phyloP scores from a whole-genome alignment of 1,140 invertebrate genomes.

The Caenorhabditis remanei region DNA sequence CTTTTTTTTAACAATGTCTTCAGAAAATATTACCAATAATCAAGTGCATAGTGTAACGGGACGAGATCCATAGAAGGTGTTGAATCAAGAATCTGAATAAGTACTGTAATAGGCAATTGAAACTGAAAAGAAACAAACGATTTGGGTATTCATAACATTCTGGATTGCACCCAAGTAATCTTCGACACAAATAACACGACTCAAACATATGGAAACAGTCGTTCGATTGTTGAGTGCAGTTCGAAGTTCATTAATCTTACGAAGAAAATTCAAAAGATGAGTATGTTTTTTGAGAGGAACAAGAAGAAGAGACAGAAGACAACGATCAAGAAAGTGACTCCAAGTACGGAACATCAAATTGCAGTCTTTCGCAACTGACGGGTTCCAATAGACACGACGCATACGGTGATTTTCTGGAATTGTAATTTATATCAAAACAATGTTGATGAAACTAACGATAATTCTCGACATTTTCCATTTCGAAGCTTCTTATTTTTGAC shows the following conservation, averaged over 20 bases:
- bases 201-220: conserved; percentile 24
- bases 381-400: conserved; percentile 37
- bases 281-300: conserved; percentile 9
- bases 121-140: background rate
- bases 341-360: conserved; percentile 31
- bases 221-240: background rate
- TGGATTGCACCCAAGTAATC: conserved; percentile 20
- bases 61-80: background rate
- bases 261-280: background rate
- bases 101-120: background rate
- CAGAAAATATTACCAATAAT: background rate
- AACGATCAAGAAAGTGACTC: conserved; percentile 33
- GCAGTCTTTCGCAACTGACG: conserved; percentile 3
- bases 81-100: background rate
- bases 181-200: conserved; percentile 47
- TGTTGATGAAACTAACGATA: background rate
- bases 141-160: conserved; percentile 24
- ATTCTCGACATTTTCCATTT: conserved; percentile 15
- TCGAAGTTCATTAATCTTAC: conserved; percentile 38
- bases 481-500: background rate
- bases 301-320: conserved; percentile 31
- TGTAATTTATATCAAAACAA: background rate
- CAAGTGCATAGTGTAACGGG: conserved; percentile 8
- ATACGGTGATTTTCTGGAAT: conserved; percentile 18
- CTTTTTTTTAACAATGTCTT: background rate